Base-by-base conservation (phyloP, 2,888 invertebrate genomes). In the Leptopilina drosophilae region DNA sequence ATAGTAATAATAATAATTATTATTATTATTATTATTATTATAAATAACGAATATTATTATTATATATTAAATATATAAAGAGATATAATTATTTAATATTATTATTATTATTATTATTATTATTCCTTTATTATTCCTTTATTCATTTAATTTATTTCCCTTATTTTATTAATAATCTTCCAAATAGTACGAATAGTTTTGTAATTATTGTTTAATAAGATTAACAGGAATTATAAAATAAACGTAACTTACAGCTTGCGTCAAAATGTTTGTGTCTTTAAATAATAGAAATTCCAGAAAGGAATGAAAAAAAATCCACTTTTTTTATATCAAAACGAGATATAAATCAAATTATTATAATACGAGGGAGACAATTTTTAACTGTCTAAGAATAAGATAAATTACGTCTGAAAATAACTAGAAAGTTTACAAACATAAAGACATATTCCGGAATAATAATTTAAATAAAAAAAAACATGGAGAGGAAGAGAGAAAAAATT, bases 401-500 rank as follows among this genome's bases (percentile, higher is more conserved):
- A 49, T 67, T 20, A 67, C 46, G 26, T 26, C 49, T 49, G 12
- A 62, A 20, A 69, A 69, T 69, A 69, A 69, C 67, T 20, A 49
- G 49, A 69, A 69, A 46, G 26, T 53, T 69, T 53, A 49, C 20
- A 26, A 69, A 69, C 46, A 12, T 49, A 6, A 20, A 73, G 53
- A 62, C 20, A 59, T 59, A 62, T 20, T 62, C 20, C 9, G 33
- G 59, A 59, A 42, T 42, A 59, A 59, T 62, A 62, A 62, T 62
- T n/a, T 9, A 3, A 7, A 62, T 62, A 20, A 62, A 20, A 15
- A 20, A 15, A 9, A 8, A 8, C 8, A 42, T 8, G 7, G 8
- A 42, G 8, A 42, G 42, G 42, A 42, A 42, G 42, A 42, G 9
- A 8, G 7, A 62, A 15, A 8, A 59, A 5, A 7, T 15, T 59